Base-by-base conservation (phyloP, 2,888 invertebrate genomes). In the Barypeithes pellucidus region DNA sequence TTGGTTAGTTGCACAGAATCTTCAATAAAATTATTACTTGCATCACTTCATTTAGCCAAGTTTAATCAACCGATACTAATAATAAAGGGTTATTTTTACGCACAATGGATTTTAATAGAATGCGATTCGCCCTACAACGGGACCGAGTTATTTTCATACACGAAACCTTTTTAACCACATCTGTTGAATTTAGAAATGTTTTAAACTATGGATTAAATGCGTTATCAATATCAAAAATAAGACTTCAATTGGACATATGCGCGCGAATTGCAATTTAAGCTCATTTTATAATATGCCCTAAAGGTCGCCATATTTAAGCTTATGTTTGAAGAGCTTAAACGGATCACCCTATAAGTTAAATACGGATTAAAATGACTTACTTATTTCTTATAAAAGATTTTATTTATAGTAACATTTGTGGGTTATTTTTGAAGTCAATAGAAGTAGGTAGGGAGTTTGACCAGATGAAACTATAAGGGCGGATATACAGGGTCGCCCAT, bases 31-130 rank as follows among this genome's bases (percentile, higher is more conserved):
- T 24, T 65, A n/a, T 47, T 11, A 16, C 33, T 33, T 33, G 33
- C 33, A 33, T 33, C 54, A 57, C 9, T 57, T 18, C 16, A 16
- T 18, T 33, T n/a, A 14, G 18, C 54, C 33, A 57, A 29, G 33
- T 76, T 77, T 73, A 78, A 77, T 77, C 76, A 75, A 67, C 75
- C 74, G 73, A 74, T 76, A 57, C 60, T 68, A 65, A 77, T 76
- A 76, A 78, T 76, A 76, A 79, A 79, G 78, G 80, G 79, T 78
- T 79, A 77, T 76, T 75, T 77, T 79, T 80, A 78, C 75, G 74
- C 75, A 72, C 78, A 77, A 79, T 79, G 75, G 74, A 78, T 75
- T 75, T 66, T 33, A 50, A 45, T 54, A 36, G 39, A 36, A 65
- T 52, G 62, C 52, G 45, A n/a, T 57, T 60, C 39, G 45, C 73